These are phyloP conservation scores for Siniperca chuatsi DNA, from an alignment of 2,113 vertebrate species.

Conservation along the genomic window DNA sequence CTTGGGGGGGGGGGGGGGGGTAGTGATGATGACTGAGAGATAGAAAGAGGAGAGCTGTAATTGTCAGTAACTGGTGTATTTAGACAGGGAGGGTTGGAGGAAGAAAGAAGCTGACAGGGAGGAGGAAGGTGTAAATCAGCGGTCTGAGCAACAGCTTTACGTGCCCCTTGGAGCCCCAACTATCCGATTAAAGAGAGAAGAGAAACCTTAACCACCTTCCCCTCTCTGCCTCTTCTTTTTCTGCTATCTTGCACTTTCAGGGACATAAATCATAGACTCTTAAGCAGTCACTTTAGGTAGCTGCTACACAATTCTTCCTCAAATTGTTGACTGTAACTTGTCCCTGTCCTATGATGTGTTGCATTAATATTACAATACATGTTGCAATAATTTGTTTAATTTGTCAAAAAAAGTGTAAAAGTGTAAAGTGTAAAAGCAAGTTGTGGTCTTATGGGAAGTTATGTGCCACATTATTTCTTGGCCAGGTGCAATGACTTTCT, in stretches of 20 bases:
- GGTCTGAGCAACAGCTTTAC: constrained; percentile 75
- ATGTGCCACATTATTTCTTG: not conserved
- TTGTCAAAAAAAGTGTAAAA: too few species aligned
- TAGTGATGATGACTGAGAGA: constrained; percentile 59
- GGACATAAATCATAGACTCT: constrained; percentile 75
- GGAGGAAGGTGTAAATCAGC: constrained; percentile 73
- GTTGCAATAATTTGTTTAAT: too few species aligned
- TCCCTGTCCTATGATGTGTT: constrained; percentile 9
- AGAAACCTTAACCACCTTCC: constrained; percentile 71
- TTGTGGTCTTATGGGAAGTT: not conserved
- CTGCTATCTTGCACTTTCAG: constrained; percentile 75
- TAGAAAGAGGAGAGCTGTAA: constrained; percentile 53
- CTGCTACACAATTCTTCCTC: constrained; percentile 56
- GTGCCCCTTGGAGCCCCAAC: constrained; percentile 68
- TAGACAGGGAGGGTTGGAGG: constrained; percentile 48
- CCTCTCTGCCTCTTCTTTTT: constrained; percentile 59
- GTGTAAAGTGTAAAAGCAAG: not conserved
- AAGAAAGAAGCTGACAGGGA: constrained; percentile 53
- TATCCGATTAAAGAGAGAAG: constrained; percentile 78
- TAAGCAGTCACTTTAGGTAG: constrained; percentile 65
- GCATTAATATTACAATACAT: too few species aligned
- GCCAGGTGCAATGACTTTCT: too few species aligned
- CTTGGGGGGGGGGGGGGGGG: not conserved
- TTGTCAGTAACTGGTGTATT: constrained; percentile 71
- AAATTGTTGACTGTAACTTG: constrained; percentile 61